phyloP scores from a whole-genome alignment of 2,113 vertebrate species.

The Arvicanthis niloticus region DNA sequence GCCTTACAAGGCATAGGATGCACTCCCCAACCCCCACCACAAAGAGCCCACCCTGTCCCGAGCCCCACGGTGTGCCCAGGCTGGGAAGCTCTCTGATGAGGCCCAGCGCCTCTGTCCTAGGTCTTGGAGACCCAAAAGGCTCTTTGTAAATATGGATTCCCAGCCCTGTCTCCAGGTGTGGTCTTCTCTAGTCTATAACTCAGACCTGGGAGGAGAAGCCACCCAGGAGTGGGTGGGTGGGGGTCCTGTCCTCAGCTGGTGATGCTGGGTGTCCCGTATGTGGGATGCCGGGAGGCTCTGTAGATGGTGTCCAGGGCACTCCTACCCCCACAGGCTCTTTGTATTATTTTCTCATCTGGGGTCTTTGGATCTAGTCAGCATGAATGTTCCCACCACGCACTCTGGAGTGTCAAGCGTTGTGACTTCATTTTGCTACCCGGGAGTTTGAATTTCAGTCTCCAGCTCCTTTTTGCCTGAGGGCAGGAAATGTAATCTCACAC shows the following conservation, averaged over 20 bases:
- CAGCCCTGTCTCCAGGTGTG: too few relatives aligned
- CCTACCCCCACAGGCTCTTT: neutral
- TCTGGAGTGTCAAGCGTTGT: neutral
- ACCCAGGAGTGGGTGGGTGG: neutral
- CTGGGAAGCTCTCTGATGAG: fast-evolving
- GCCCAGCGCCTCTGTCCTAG: fast-evolving
- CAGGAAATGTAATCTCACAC: conserved; percentile 67
- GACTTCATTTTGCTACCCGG: conserved; percentile 54
- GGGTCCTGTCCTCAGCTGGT: fast-evolving
- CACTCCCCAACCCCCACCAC: too few relatives aligned
- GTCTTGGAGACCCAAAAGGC: fast-evolving
- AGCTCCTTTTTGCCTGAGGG: conserved; percentile 48
- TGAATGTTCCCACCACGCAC: neutral
- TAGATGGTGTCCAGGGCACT: fast-evolving
- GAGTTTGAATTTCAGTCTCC: conserved; percentile 35
- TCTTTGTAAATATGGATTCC: fast-evolving
- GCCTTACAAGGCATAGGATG: fast-evolving
- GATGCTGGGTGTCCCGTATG: neutral
- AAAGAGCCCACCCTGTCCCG: fast-evolving
- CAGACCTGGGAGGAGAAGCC: neutral
- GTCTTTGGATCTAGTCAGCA: neutral
- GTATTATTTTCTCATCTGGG: neutral
- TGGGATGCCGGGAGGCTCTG: neutral
- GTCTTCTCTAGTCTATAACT: neutral
- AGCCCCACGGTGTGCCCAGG: fast-evolving